Evolutionary conservation across 2,888 invertebrate species (phyloP), one percentile per base, ranked within the genome.

Genomic region (Tiliacea aurago): DNA sequence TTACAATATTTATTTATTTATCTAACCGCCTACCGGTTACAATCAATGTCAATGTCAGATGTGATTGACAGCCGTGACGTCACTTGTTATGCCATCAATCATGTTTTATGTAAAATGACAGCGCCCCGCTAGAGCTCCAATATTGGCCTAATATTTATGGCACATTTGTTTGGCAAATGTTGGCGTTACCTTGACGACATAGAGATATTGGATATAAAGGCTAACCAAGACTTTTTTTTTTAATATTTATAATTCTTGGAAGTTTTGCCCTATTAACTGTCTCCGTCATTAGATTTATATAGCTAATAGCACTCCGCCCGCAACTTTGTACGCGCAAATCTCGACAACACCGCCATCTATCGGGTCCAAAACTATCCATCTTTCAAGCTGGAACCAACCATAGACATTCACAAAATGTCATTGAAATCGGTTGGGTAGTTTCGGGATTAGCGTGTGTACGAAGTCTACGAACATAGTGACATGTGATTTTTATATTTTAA

Each of bases 1-100:
- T 73, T 47, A 55, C 72, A 55, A 45, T 81, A 70, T 79, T 83
- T 81, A 71, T 79, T 83, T 81, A 71, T 80, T 81, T 83, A 81
- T 71, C 47, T 49, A 45, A 15, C 37, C 53, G 58, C 68, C 76
- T 45, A 75, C 81, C 13, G 69, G 70, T 76, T 41, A 63, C 68
- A 37, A 69, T 81, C 65, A 81, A 74, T 78, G 83, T 66, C 81
- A 80, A 76, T 84, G 81, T 67, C 84, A 80, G 23, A 47, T 56
- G 47, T 79, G 76, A 81, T 79, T 75, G 84, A 70, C 76, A 76
- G 55, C 10, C 2, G 20, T 81, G 68, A 84, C 76, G 69, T 81
- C 70, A 81, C 20, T 33, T 69, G 55, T 62, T 75, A 37, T 20
- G 37, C 28, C 28, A 63, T 76, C 66, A 47, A 66, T 80, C 70